Conservation (phyloP, 2,888 invertebrate species). For the Epinotia demarniana region DNA sequence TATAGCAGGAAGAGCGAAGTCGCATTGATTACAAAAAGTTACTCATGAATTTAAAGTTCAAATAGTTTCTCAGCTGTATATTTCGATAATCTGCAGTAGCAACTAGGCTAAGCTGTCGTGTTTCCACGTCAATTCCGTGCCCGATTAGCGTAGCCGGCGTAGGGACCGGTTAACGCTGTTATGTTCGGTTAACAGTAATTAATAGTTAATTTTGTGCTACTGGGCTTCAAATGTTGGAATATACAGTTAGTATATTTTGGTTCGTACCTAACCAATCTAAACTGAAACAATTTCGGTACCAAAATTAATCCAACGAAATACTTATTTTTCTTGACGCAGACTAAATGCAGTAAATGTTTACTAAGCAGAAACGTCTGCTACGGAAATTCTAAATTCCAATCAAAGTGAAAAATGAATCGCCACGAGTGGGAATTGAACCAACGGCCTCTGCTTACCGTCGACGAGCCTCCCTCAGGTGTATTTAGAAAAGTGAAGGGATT, state of each 20-base stretch:
- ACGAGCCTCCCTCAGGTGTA: too few relatives aligned
- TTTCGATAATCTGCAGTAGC: constrained; percentile 16
- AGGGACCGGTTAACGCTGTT: constrained; percentile 27
- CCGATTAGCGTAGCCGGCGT: constrained; percentile 29
- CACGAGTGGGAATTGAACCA: too few relatives aligned
- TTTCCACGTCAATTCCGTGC: constrained; percentile 42
- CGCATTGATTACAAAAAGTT: not conserved
- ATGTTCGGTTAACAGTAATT: constrained; percentile 28
- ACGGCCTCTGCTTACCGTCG: too few relatives aligned
- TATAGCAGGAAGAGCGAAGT: not conserved
- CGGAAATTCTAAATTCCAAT: too few relatives aligned
- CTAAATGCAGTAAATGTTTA: too few relatives aligned
- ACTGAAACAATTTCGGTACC: too few relatives aligned
- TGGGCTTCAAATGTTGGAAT: not conserved
- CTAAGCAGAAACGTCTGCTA: too few relatives aligned
- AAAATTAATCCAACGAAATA: too few relatives aligned
- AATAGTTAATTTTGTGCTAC: constrained; percentile 34
- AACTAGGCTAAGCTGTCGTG: constrained; percentile 40
- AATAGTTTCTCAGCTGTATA: not conserved
- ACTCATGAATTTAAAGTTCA: not conserved
- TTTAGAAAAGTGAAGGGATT: too few relatives aligned
- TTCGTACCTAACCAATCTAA: too few relatives aligned
- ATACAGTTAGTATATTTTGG: not conserved
- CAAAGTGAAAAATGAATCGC: too few relatives aligned
- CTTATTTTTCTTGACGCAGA: too few relatives aligned